Evolutionary conservation across 1,140 invertebrate genomes (phyloP), one percentile per base, ranked within the genome.

Genomic region (Homalodisca vitripennis): DNA sequence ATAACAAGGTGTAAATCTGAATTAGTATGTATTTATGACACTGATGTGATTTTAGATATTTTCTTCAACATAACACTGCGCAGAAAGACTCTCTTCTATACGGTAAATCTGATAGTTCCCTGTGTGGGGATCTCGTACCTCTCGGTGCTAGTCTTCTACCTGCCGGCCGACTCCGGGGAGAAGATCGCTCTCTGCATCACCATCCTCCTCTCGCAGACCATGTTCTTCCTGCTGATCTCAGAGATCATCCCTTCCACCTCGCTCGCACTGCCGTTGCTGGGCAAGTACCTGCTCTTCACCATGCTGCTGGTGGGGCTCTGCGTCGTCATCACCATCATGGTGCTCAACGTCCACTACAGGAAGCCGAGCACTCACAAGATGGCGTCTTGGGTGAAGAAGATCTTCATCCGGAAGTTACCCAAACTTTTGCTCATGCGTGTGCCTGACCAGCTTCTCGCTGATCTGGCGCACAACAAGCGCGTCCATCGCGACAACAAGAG

Each of bases 161-260:
- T 99, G 55, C 98, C 98, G 41, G 98, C 97, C 0, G 97, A 99
- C 80, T 98, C 95, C 2, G 97, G 98, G 2, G 98, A 99, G 78
- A 99, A 99, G 80, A 95, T 99, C 70, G 96, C 96, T 0, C 86
- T 99, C 1, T 98, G 96, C 80, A 99, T 99, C 74, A 98, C 96
- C 73, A 99, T 99, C 75, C 86, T 99, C 0, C 87, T 99, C 20
- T 99, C 98, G 0, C 92, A 99, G 78, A 99, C 97, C 14, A 98
- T 99, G 89, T 99, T 99, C 83, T 99, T 99, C 83, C 82, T 99
- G 70, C 88, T 99, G 3, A 94, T 99, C 75, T 97, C 93, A 0
- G 94, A 97, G 84, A 98, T 99, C 74, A 99, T 99, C 81, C 98
- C 98, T 0, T 98, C 98, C 0, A 99, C 98, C 0, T 99, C 97